Percentiles rank a stretch among this genome's conserved stretches.
Evolutionary conservation across 2,113 vertebrate species (phyloP).

Genomic region (Hyperopisus bebe): DNA sequence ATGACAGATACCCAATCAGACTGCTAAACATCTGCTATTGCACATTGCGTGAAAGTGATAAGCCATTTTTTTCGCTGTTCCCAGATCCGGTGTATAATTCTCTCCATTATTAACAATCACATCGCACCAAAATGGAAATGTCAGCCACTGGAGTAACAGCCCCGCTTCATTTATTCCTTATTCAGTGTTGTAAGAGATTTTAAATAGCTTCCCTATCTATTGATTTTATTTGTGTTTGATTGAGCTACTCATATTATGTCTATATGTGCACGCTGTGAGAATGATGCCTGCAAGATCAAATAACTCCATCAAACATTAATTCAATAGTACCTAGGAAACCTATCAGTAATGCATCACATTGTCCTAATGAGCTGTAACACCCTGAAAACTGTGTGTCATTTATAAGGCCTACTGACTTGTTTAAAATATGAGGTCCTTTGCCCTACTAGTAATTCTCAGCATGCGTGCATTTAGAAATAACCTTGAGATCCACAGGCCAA

Average conservation of each 20-base stretch:
- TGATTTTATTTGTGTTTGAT: slow-evolving; percentile 11
- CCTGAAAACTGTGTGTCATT: not conserved
- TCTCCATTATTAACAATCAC: not conserved
- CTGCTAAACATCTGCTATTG: not conserved
- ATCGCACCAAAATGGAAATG: not conserved
- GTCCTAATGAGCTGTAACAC: slow-evolving; percentile 2
- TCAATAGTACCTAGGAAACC: not conserved
- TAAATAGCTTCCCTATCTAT: slow-evolving; percentile 1
- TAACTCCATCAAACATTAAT: not conserved
- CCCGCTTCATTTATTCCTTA: not conserved
- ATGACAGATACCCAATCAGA: not conserved
- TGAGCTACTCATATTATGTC: not conserved
- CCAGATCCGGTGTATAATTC: not conserved
- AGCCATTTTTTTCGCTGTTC: not conserved
- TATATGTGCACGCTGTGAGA: not conserved
- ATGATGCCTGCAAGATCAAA: not conserved
- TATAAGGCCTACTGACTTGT: not conserved
- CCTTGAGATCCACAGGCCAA: slow-evolving; percentile 15
- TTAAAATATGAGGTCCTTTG: not conserved
- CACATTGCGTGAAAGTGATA: not conserved
- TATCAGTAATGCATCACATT: not conserved
- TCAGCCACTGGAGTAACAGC: not conserved
- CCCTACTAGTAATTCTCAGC: slow-evolving; percentile 14
- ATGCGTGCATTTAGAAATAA: not conserved
- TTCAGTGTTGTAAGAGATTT: not conserved